Base-by-base conservation (phyloP, 2,888 invertebrate species). In the Clitarchus hookeri region DNA sequence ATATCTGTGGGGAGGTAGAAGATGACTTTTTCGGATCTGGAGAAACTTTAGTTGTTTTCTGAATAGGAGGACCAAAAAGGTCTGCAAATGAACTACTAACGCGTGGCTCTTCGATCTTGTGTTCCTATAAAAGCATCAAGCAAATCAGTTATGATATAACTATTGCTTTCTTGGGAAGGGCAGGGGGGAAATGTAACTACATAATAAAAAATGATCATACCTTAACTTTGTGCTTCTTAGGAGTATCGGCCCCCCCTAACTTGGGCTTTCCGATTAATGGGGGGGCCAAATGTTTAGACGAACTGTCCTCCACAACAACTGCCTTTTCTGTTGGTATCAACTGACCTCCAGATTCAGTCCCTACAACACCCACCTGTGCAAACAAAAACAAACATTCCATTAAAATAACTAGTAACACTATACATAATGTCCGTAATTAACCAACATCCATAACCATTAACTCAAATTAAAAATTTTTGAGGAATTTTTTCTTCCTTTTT, bases 21-120 rank as follows among this genome's bases (percentile, higher is more conserved):
- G 88, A 86, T 44, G 87, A 86, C 90, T 94, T 95, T 89, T 94
- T 94, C 48, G 93, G 93, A 88, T 95, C 95, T 23, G 95, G 94
- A 12, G 95, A 94, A 54, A 94, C 92, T 92, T 95, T 96, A 6
- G 94, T 96, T 3, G 94, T 95, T 90, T 96, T 97, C 87, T 95
- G 95, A 89, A 97, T 95, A 0, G 97, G 97, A 36, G 95, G 93
- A 0, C 97, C 97, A 92, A 98, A 98, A 82, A 98, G 92, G 89
- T 95, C 95, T 84, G 95, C 95, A 91, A 97, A 97, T 88, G 95
- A 94, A 89, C 94, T 94, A 48, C 86, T 87, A 13, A 85, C 85
- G 25, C 87, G 84, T 25, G 86, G 84, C n/a, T 87, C 87, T 79
- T 87, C 87, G 53, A 54, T 27, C 26, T 84, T 83, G 80, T 85